These are phyloP conservation scores for Andrena minutula DNA, from an alignment of 2,888 invertebrate species.

Conservation along the genomic window DNA sequence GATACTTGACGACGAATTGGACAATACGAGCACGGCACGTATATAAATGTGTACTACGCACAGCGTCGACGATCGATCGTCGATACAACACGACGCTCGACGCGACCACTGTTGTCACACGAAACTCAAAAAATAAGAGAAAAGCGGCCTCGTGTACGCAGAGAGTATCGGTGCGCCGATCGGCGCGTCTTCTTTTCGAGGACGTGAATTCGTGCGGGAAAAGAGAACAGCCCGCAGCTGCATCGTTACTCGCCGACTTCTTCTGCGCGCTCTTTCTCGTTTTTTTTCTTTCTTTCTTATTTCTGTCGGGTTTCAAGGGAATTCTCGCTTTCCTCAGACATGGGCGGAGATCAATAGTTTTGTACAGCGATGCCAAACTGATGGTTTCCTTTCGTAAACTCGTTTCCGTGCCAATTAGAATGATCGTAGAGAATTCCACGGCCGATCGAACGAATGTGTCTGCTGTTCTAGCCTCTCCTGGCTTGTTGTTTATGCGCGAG, in stretches of 20 bases:
- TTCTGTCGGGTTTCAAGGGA: conserved; percentile 7
- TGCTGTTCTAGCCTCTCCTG: conserved; percentile 27
- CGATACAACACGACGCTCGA: conserved; percentile 56
- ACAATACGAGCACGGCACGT: conserved; percentile 82
- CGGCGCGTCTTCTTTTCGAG: background rate
- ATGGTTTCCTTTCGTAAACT: conserved; percentile 71
- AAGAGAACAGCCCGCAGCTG: conserved; percentile 57
- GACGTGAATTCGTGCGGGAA: conserved; percentile 22
- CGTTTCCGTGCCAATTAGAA: conserved; percentile 78
- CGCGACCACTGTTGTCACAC: conserved; percentile 39
- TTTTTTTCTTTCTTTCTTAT: background rate
- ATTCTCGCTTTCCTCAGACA: conserved; percentile 14
- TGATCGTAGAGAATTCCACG: conserved; percentile 79
- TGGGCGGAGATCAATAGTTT: conserved; percentile 66
- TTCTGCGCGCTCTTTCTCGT: conserved; percentile 20
- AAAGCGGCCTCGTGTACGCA: background rate
- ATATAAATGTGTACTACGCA: conserved; percentile 43
- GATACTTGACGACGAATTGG: conserved; percentile 78
- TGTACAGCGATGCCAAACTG: conserved; percentile 84
- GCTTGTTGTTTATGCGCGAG: background rate
- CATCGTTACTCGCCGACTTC: conserved; percentile 45
- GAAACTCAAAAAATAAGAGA: conserved; percentile 38
- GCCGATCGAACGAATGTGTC: conserved; percentile 71
- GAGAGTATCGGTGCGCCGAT: background rate
- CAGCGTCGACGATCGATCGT: conserved; percentile 72